A percentile compares a stretch with the other conserved stretches of the same genome.
Conservation (phyloP, 2,797 vertebrate genomes). For the Acomys russatus region DNA sequence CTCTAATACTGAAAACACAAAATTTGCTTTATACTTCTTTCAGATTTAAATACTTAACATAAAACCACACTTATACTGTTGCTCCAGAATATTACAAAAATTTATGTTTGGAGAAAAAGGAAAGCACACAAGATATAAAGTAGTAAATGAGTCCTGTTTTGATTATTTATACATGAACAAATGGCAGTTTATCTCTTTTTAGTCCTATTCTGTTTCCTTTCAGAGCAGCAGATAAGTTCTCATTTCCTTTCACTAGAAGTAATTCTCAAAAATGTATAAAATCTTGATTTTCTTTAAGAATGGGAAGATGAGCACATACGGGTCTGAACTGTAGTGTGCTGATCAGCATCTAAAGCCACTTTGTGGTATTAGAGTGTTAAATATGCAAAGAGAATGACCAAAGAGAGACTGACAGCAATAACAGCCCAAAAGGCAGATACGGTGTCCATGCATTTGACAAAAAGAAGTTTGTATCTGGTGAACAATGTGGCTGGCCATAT, state of each 20-base stretch:
- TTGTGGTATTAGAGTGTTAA: neutral
- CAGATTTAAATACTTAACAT: slow-evolving; percentile 50
- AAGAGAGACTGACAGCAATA: neutral
- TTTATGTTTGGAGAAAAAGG: neutral
- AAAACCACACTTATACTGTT: slow-evolving; percentile 18
- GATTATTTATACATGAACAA: neutral
- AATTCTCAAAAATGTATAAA: neutral
- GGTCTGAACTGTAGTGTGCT: neutral
- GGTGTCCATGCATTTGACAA: neutral
- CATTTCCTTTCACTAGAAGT: neutral
- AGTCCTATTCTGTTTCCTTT: neutral
- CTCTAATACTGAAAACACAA: neutral
- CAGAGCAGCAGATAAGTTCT: neutral
- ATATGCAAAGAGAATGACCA: neutral
- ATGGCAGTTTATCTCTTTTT: neutral
- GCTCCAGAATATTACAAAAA: neutral
- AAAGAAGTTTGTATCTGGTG: neutral
- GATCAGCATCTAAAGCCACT: neutral
- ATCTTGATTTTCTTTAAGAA: neutral
- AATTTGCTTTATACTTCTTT: slow-evolving; percentile 39
- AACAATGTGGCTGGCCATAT: rapidly evolving
- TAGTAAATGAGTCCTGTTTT: neutral
- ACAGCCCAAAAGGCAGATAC: neutral
- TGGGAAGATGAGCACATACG: neutral
- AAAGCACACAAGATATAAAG: neutral